These are phyloP conservation scores for Hylaeus volcanicus DNA, from an alignment of 1,140 invertebrate genomes.

Conservation along the genomic window DNA sequence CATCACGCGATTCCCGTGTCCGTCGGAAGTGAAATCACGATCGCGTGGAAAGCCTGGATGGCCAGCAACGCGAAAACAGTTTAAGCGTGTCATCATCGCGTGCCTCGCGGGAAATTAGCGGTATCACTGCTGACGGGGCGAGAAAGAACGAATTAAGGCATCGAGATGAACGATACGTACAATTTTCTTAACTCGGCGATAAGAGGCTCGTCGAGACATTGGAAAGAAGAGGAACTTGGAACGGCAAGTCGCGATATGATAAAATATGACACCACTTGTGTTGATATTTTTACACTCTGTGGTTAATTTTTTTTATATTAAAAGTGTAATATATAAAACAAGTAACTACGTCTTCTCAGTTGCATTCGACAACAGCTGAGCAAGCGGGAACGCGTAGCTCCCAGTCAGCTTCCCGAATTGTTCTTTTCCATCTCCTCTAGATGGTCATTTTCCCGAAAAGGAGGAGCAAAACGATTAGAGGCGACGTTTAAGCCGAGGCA, in stretches of 20 bases:
- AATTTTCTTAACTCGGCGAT: neutral
- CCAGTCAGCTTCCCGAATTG: neutral
- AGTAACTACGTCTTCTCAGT: too few relatives aligned
- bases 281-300: too few relatives aligned
- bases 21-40: conserved; percentile 64
- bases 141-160: conserved; percentile 19
- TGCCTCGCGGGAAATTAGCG: conserved; percentile 31
- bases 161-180: neutral
- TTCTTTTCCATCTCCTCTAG: neutral
- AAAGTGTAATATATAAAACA: too few relatives aligned
- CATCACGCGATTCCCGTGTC: conserved; percentile 67
- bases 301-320: too few relatives aligned
- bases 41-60: conserved; percentile 47
- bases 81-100: conserved; percentile 51
- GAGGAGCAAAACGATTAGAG: too few relatives aligned
- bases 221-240: neutral
- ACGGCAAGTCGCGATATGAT: too few relatives aligned
- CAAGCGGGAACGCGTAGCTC: too few relatives aligned
- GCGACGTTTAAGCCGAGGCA: neutral
- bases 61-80: conserved; percentile 32
- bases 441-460: neutral
- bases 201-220: neutral
- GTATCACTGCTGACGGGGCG: conserved; percentile 20
- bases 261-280: too few relatives aligned
- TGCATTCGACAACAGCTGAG: too few relatives aligned